These are phyloP conservation scores for Bombus cullumanus DNA, from an alignment of 1,140 invertebrate genomes.

Conservation along the genomic window DNA sequence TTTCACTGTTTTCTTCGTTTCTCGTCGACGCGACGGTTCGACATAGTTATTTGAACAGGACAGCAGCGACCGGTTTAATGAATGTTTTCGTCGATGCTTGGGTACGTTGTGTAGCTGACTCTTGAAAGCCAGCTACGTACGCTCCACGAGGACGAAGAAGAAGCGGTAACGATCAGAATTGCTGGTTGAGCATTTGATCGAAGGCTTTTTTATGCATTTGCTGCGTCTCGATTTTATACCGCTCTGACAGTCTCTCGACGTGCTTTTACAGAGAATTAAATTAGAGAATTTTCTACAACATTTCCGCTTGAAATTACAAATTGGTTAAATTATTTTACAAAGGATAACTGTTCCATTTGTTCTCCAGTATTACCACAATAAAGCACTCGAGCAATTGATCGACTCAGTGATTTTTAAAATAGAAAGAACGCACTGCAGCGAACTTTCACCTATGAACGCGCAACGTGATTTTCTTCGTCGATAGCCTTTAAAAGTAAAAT, in stretches of 20 bases:
- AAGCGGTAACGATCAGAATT: background rate
- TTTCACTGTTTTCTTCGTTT: conserved; percentile 25
- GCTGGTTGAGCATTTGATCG: background rate
- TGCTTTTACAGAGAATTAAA: too few species aligned
- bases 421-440: too few species aligned
- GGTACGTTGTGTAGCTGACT: background rate
- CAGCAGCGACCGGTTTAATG: conserved; percentile 21
- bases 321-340: too few species aligned
- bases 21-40: background rate
- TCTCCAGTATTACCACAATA: accelerated
- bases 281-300: too few species aligned
- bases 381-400: too few species aligned
- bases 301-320: too few species aligned
- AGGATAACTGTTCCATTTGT: too few species aligned
- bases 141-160: background rate
- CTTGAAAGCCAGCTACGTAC: conserved; percentile 1
- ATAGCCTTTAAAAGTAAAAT: too few species aligned
- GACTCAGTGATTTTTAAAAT: too few species aligned
- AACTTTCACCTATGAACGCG: too few species aligned
- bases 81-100: conserved; percentile 36
- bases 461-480: too few species aligned
- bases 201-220: background rate
- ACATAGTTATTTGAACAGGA: conserved; percentile 20
- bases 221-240: background rate
- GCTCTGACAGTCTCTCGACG: accelerated